Percentiles rank a stretch among this genome's conserved stretches.
These are phyloP conservation scores for Noctilio leporinus DNA, from an alignment of 2,113 vertebrate genomes.

Conservation along the genomic window DNA sequence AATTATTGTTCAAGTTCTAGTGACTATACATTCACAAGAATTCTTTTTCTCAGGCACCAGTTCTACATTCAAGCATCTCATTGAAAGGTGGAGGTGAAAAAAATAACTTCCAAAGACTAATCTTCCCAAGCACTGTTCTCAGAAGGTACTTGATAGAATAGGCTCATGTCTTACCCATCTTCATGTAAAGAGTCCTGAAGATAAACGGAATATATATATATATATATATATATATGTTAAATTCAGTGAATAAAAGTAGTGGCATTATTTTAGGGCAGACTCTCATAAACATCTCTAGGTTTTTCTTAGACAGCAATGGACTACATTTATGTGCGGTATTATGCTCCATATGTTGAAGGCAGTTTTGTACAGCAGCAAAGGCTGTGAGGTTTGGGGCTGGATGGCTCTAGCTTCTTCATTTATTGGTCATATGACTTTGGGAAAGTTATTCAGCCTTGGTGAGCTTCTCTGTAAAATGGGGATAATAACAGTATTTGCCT, in stretches of 20 bases:
- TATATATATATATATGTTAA: conserved; percentile 19
- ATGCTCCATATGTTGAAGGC: neutral
- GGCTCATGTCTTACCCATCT: neutral
- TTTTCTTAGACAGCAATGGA: neutral
- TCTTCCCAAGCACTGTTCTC: neutral
- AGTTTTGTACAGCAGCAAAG: neutral
- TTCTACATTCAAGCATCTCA: neutral
- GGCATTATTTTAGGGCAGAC: neutral
- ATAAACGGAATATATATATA: neutral
- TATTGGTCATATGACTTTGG: neutral
- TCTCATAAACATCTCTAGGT: neutral
- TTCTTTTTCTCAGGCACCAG: neutral
- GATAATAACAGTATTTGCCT: neutral
- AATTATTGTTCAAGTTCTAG: neutral
- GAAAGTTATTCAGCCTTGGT: neutral
- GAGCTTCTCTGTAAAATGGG: neutral
- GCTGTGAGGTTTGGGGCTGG: neutral
- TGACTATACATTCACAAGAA: neutral
- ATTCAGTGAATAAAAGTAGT: neutral
- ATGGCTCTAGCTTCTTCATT: neutral
- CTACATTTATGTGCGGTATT: neutral
- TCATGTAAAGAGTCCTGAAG: neutral
- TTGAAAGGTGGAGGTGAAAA: neutral
- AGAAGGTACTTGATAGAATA: neutral
- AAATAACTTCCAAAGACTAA: neutral